Conservation (phyloP, 2,888 invertebrate genomes). For the Dolichomitus sp. region DNA sequence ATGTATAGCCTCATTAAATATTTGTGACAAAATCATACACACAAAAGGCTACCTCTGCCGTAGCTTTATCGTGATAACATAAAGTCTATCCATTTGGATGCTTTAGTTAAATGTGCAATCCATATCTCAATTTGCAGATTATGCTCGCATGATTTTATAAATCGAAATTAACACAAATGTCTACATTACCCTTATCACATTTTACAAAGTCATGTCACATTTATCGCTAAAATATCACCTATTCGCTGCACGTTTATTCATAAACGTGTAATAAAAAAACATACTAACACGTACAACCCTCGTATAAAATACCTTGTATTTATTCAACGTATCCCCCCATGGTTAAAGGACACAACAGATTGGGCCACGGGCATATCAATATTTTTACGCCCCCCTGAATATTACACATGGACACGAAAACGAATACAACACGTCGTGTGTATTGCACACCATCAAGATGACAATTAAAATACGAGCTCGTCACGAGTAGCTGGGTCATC, state of each 20-base stretch:
- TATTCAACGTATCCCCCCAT: background rate
- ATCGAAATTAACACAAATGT: background rate
- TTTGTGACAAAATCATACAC: constrained; percentile 36
- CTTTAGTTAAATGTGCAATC: background rate
- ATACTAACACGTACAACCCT: background rate
- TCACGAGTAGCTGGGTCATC: constrained; percentile 53
- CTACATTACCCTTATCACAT: background rate
- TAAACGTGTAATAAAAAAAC: background rate
- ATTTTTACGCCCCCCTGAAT: constrained; percentile 34
- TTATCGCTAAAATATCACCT: constrained; percentile 27
- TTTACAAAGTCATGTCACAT: constrained; percentile 25
- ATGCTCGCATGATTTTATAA: background rate
- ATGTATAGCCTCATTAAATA: constrained; percentile 42
- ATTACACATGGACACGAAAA: background rate
- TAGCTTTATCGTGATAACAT: background rate
- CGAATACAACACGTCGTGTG: constrained; percentile 31
- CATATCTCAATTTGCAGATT: background rate
- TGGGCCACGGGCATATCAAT: constrained; percentile 48
- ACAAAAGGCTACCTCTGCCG: background rate
- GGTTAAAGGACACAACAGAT: constrained; percentile 13
- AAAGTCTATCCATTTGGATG: background rate
- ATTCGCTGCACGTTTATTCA: constrained; percentile 19
- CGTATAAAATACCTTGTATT: background rate
- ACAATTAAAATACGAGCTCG: constrained; percentile 64
- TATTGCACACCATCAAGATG: constrained; percentile 51